A percentile compares a stretch with the other conserved stretches of the same genome.
These are phyloP conservation scores for Spongilla lacustris DNA, from an alignment of 37 sponge, comb jelly and placozoan species.

Conservation along the genomic window DNA sequence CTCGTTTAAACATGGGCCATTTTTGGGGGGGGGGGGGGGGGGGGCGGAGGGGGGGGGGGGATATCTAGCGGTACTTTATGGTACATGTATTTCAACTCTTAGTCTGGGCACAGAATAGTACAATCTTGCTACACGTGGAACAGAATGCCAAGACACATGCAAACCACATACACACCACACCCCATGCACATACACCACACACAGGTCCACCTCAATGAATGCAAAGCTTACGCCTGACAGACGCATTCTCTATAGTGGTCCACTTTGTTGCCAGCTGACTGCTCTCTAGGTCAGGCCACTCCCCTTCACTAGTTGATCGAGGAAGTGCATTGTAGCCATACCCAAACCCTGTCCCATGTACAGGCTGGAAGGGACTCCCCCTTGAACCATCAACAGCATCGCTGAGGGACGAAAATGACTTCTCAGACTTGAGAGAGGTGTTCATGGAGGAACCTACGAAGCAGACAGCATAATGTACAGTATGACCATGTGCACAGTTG, in stretches of 20 bases:
- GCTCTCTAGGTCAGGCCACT: slow-evolving; percentile 15
- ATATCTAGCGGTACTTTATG: slow-evolving; percentile 43
- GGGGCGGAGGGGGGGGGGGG: too few species aligned
- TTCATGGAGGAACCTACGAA: not conserved
- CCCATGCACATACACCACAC: slow-evolving; percentile 19
- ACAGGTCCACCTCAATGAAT: not conserved
- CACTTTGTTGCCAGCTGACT: not conserved
- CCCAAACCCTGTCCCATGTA: slow-evolving; percentile 31
- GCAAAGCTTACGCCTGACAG: not conserved
- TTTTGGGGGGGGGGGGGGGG: too few species aligned
- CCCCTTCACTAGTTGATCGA: slow-evolving; percentile 7
- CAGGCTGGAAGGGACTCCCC: not conserved
- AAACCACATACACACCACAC: not conserved
- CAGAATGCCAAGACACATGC: not conserved
- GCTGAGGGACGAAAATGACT: slow-evolving; percentile 16
- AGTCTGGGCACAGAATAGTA: too few species aligned
- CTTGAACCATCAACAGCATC: slow-evolving; percentile 20
- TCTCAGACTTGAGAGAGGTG: not conserved
- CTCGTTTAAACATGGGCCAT: too few species aligned
- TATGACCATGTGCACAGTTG: too few species aligned
- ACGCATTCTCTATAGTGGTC: not conserved
- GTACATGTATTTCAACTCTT: not conserved
- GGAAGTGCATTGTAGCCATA: not conserved
- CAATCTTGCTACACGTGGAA: too few species aligned
- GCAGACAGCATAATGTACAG: slow-evolving; percentile 6